Evolutionary conservation across 2,797 vertebrate species (phyloP).

Genomic region (Smutsia gigantea): DNA sequence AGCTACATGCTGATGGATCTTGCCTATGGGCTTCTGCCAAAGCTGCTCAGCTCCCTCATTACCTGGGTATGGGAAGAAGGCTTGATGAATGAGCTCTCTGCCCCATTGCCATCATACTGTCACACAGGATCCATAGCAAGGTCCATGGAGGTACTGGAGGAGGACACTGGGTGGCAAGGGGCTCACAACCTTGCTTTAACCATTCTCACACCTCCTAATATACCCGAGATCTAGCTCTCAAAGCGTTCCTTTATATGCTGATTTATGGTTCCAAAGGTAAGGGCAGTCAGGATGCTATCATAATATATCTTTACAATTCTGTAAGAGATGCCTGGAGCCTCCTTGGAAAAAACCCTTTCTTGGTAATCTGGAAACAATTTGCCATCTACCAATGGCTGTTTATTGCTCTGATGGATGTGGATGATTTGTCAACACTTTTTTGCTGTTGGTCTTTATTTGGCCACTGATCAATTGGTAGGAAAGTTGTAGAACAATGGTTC

Average conservation of each 20-base stretch:
- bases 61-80: background rate
- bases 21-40: background rate
- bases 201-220: background rate
- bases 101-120: background rate
- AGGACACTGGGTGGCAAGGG: background rate
- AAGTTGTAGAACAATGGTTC: background rate
- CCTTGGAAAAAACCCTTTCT: background rate
- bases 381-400: background rate
- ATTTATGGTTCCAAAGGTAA: background rate
- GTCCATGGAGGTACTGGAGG: background rate
- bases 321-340: background rate
- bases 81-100: background rate
- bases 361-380: background rate
- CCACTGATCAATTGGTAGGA: background rate
- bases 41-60: background rate
- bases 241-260: background rate
- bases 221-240: background rate
- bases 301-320: background rate
- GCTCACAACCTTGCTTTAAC: background rate
- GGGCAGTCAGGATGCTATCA: background rate
- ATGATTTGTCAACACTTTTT: background rate
- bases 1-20: background rate
- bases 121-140: background rate
- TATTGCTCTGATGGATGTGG: background rate
- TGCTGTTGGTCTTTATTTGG: background rate